Evolutionary conservation across 2,888 invertebrate species (phyloP).

Genomic region (Antitype chi): DNA sequence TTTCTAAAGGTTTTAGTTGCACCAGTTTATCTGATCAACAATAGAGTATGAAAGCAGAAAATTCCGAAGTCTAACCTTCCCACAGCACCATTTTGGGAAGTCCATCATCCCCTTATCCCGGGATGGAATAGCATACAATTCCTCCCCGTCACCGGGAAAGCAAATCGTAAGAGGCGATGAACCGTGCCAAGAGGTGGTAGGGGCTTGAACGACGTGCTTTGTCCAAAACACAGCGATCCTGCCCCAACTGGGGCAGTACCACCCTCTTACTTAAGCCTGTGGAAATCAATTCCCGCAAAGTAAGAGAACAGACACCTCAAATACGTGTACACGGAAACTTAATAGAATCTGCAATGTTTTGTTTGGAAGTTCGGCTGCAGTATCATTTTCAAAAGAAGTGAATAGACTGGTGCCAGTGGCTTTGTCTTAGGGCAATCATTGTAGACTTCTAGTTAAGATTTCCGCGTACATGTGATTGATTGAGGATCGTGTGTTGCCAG

Average conservation of each 20-base stretch:
- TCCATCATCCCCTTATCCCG: conserved; percentile 33
- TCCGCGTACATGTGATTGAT: background rate
- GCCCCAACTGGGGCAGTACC: conserved; percentile 52
- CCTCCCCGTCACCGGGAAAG: conserved; percentile 63
- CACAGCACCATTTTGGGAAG: conserved; percentile 1
- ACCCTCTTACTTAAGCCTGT: conserved; percentile 55
- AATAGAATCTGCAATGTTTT: background rate
- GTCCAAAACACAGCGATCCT: conserved; percentile 24
- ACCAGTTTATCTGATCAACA: too few species aligned
- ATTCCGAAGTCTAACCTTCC: conserved; percentile 19
- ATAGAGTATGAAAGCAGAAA: background rate
- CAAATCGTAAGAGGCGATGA: conserved; percentile 67
- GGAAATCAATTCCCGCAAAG: conserved; percentile 41
- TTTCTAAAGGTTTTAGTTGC: background rate
- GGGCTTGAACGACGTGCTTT: conserved; percentile 36
- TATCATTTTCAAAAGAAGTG: background rate
- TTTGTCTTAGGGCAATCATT: background rate
- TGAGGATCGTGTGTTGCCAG: conserved; percentile 40
- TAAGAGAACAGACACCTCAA: conserved; percentile 37
- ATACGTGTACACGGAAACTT: background rate
- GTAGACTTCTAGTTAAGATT: background rate
- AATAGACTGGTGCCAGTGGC: background rate
- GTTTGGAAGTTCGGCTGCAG: background rate
- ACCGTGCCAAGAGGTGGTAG: conserved; percentile 64
- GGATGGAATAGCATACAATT: conserved; percentile 64